phyloP scores from a whole-genome alignment of 2,888 invertebrate species.

The Oligia strigilis region DNA sequence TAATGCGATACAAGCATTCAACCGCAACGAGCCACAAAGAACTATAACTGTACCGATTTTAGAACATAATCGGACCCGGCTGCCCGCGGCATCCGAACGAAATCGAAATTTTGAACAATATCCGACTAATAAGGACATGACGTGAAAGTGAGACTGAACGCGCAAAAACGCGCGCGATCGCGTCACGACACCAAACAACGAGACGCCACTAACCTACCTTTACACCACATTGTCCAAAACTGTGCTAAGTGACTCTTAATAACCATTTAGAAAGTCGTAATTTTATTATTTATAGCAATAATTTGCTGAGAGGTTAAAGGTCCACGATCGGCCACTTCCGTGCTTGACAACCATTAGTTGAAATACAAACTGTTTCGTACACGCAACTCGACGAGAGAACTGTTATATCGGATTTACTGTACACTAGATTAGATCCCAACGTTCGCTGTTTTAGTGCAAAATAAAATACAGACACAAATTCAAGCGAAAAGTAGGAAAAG shows the following conservation, averaged over 20 bases:
- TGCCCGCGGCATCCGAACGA: conserved; percentile 74
- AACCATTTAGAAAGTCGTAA: conserved; percentile 84
- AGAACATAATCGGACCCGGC: conserved; percentile 62
- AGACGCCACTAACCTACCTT: conserved; percentile 63
- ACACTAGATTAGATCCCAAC: conserved; percentile 62
- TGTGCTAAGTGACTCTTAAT: conserved; percentile 76
- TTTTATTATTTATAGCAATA: conserved; percentile 80
- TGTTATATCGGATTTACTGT: conserved; percentile 69
- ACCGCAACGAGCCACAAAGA: conserved; percentile 58
- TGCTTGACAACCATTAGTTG: conserved; percentile 74
- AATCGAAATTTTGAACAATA: conserved; percentile 84
- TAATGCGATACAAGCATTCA: conserved; percentile 56
- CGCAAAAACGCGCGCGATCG: conserved; percentile 74
- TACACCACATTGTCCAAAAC: conserved; percentile 67
- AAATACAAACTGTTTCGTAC: conserved; percentile 69
- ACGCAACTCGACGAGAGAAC: conserved; percentile 70
- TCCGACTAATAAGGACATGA: conserved; percentile 83
- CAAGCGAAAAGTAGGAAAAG: conserved; percentile 22
- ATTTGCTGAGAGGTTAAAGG: conserved; percentile 77
- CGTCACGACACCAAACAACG: conserved; percentile 65
- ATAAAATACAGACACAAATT: conserved; percentile 36
- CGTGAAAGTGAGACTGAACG: conserved; percentile 82
- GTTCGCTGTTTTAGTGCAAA: conserved; percentile 50
- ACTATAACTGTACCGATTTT: conserved; percentile 60
- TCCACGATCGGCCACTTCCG: conserved; percentile 76